Conservation (phyloP, 2,113 vertebrate species). For the Climacteris rufus region DNA sequence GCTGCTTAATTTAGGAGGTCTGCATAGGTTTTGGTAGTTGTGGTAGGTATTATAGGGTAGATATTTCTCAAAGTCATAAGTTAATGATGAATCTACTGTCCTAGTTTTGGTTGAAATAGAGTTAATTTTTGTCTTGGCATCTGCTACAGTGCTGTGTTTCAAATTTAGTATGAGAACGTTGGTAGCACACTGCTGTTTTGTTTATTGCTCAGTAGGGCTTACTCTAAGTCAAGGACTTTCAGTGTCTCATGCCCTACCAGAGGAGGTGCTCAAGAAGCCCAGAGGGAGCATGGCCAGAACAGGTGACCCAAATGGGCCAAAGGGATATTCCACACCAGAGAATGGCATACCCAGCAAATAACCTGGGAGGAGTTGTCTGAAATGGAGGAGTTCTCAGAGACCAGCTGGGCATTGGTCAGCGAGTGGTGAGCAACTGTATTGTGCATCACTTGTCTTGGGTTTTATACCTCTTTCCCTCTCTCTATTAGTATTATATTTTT, state of each 20-base stretch:
- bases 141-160: background rate
- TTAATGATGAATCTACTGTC: background rate
- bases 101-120: background rate
- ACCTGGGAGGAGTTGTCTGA: background rate
- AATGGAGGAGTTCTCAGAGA: background rate
- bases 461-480: background rate
- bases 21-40: background rate
- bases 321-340: background rate
- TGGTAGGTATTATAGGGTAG: background rate
- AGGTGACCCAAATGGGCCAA: background rate
- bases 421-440: background rate
- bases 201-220: background rate
- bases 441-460: background rate
- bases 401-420: background rate
- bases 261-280: background rate
- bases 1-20: background rate
- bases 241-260: too few species aligned
- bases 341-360: background rate
- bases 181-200: background rate
- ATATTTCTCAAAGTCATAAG: background rate
- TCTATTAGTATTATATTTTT: background rate
- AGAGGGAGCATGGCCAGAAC: background rate
- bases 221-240: background rate
- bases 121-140: background rate
- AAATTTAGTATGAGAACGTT: background rate